These are phyloP conservation scores for Drosophila rhopaloa DNA, from an alignment of 1,140 invertebrate species.

Conservation along the genomic window DNA sequence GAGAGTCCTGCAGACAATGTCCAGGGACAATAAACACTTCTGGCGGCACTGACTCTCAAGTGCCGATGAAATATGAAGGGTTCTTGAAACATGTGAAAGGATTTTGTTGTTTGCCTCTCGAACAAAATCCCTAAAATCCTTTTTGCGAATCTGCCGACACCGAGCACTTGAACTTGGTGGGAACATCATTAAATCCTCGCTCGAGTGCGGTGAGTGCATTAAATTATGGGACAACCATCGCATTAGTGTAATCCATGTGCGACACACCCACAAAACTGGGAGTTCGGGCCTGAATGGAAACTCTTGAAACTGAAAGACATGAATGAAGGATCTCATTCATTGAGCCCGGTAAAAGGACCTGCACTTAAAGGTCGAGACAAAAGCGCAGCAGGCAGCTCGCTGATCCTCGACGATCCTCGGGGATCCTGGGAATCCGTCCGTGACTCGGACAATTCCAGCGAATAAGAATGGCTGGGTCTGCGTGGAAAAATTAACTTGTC, in stretches of 20 bases:
- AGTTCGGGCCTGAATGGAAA: constrained; percentile 36
- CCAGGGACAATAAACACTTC: constrained; percentile 66
- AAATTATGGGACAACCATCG: constrained; percentile 70
- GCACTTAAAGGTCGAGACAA: constrained; percentile 54
- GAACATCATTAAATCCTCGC: constrained; percentile 79
- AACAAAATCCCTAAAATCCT: constrained; percentile 57
- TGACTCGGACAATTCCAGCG: constrained; percentile 27
- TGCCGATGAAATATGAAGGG: constrained; percentile 73
- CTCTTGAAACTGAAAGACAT: constrained; percentile 28
- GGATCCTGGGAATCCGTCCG: constrained; percentile 66
- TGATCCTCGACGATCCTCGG: constrained; percentile 45
- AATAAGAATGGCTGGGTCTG: constrained; percentile 28
- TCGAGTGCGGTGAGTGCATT: constrained; percentile 58
- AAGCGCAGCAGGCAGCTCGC: constrained; percentile 61
- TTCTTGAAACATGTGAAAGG: constrained; percentile 71
- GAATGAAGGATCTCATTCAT: constrained; percentile 71
- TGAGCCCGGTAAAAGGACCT: constrained; percentile 33
- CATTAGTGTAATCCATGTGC: constrained; percentile 77
- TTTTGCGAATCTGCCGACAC: constrained; percentile 75
- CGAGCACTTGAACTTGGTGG: constrained; percentile 69
- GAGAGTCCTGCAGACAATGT: constrained; percentile 33
- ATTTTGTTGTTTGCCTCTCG: constrained; percentile 52
- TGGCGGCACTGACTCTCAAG: constrained; percentile 58
- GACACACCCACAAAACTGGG: constrained; percentile 67
- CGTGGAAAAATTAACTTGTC: constrained; percentile 58